These are phyloP conservation scores for Megalopta genalis DNA, from an alignment of 1,140 invertebrate genomes.

Conservation along the genomic window DNA sequence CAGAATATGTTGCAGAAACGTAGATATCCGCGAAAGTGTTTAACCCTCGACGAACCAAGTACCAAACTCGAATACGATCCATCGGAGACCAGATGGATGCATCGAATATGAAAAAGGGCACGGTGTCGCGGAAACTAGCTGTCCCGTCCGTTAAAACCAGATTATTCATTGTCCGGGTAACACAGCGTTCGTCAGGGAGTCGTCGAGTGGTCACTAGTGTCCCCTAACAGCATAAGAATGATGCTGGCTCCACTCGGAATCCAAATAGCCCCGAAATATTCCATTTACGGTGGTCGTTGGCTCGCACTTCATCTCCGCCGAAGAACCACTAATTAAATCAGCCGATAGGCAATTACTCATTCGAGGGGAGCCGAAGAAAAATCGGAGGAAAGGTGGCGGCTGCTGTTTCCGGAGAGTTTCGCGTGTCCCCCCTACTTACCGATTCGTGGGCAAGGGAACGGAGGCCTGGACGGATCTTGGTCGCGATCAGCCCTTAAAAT, in stretches of 20 bases:
- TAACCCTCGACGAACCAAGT: no score
- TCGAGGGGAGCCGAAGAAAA: neutral
- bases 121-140: no score
- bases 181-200: neutral
- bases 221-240: neutral
- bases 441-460: neutral
- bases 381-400: no score
- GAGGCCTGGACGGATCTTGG: neutral
- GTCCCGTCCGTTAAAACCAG: no score
- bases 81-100: no score
- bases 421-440: slow-evolving; percentile 18
- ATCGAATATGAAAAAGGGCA: no score
- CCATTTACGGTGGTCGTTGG: neutral
- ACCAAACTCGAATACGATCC: no score
- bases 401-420: no score
- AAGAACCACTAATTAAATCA: slow-evolving; percentile 1
- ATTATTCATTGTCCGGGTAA: no score
- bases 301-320: neutral
- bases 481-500: slow-evolving; percentile 50
- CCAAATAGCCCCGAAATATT: neutral
- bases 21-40: no score
- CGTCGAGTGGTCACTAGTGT: neutral
- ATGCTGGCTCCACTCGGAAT: neutral
- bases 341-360: neutral
- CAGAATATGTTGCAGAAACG: no score